phyloP scores from a whole-genome alignment of 2,797 vertebrate species.

The Melopsittacus undulatus region DNA sequence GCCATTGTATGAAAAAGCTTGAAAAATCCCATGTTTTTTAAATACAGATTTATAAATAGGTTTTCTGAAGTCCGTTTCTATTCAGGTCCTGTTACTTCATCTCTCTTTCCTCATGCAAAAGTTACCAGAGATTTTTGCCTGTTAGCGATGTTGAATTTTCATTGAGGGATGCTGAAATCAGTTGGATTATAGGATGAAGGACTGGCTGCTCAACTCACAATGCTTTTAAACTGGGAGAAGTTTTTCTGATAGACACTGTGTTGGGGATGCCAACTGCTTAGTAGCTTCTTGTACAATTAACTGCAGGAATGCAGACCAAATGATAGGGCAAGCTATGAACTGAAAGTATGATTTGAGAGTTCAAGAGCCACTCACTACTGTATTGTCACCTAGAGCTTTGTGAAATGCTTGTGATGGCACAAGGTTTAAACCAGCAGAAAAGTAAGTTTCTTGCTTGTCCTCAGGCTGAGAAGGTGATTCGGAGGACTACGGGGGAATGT shows the following conservation, averaged over 20 bases:
- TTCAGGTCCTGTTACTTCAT: background rate
- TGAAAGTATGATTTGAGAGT: background rate
- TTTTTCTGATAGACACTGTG: background rate
- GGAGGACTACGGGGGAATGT: background rate
- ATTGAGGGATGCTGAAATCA: background rate
- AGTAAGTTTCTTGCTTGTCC: background rate
- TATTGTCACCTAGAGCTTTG: background rate
- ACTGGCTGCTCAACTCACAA: accelerated
- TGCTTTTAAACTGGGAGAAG: background rate
- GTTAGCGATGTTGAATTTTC: background rate
- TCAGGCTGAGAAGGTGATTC: background rate
- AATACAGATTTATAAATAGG: background rate
- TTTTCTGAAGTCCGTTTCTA: background rate
- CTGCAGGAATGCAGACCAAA: background rate
- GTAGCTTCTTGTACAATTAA: background rate
- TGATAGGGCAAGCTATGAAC: background rate
- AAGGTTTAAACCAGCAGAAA: background rate
- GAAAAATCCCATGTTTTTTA: background rate
- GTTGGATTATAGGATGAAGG: background rate
- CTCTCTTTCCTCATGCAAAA: background rate
- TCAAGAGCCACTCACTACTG: background rate
- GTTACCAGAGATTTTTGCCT: background rate
- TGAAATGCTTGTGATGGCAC: background rate
- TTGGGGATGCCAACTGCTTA: background rate
- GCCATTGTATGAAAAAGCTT: background rate